phyloP scores from a whole-genome alignment of 2,797 vertebrate species.

The Sphenopsis melanotis region DNA sequence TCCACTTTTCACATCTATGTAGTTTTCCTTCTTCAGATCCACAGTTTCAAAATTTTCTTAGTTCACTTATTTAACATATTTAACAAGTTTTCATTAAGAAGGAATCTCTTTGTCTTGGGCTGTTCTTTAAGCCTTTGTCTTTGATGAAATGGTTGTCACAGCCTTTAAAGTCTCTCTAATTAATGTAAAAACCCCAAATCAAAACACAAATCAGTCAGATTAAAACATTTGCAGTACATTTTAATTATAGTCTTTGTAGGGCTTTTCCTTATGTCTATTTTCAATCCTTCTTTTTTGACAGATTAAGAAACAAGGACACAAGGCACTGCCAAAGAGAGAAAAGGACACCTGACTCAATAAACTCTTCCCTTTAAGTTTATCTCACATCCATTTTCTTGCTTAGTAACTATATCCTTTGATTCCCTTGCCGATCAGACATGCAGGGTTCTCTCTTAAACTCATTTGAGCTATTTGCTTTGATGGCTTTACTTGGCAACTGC shows the following conservation, averaged over 20 bases:
- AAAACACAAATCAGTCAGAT: slow-evolving; percentile 38
- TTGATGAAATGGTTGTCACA: slow-evolving; percentile 19
- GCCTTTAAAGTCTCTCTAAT: slow-evolving; percentile 38
- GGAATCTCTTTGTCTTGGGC: background rate
- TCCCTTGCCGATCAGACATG: background rate
- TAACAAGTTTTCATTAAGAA: background rate
- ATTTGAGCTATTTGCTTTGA: slow-evolving; percentile 39
- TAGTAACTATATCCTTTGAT: slow-evolving; percentile 33
- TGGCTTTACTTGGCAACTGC: slow-evolving; percentile 29
- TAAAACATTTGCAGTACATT: slow-evolving; percentile 27
- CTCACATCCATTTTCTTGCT: slow-evolving; percentile 33
- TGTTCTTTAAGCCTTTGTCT: slow-evolving; percentile 39
- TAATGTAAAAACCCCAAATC: slow-evolving; percentile 21
- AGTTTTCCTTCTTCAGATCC: background rate
- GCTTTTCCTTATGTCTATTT: slow-evolving; percentile 16
- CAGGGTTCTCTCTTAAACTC: background rate
- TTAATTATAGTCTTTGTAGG: slow-evolving; percentile 31
- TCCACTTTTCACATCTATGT: background rate
- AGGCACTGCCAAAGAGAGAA: background rate
- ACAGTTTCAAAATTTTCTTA: background rate
- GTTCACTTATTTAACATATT: background rate
- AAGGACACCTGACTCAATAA: slow-evolving; percentile 37
- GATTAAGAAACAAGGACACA: slow-evolving; percentile 22
- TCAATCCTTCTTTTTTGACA: slow-evolving; percentile 7
- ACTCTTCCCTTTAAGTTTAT: slow-evolving; percentile 25